Base-by-base conservation (phyloP, 2,113 vertebrate genomes). In the Etia nguti region DNA sequence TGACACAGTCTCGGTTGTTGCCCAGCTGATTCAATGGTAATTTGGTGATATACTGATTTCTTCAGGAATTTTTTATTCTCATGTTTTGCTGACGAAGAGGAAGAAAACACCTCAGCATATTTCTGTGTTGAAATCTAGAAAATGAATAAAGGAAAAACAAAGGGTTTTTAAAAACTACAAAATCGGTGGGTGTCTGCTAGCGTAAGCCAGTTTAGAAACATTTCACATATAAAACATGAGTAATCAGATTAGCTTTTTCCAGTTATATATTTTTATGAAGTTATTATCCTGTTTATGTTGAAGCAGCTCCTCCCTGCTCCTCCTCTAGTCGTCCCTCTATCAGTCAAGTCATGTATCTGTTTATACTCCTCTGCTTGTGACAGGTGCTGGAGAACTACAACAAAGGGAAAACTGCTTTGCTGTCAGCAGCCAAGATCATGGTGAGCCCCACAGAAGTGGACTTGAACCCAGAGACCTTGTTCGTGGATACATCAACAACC, bases 371-470 rank as follows among this genome's bases (percentile, higher is more conserved):
- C 80, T 94, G 83, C 41, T 83, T 86, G 60, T 75, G 41, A 18
- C 90, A 99, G 99, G 99, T 99, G 90, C 94, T 99, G 93, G 98
- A 99, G 95, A 99, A 99, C 94, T 99, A 99, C 95, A 99, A 99
- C 93, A 99, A 99, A 92, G 99, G 99, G 20, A 99, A 99, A 94
- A 99, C 99, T 0, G 99, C 99, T 82, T 95, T 99, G 90, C 97
- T 99, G 2, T 99, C 98, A 0, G 99, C 99, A 34, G 99, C 99
- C 50, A 99, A 99, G 96, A 97, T 99, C 93, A 99, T 99, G 98
- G 99, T 99, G 94, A 99, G 99, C 94, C 99, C 99, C 54, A 99
- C 99, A 0, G 98, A 99, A 92, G 98, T 99, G 95, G 99, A 99
- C 95, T 96, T 99, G 94, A 98, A 98, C 57, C 98, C 98, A 0